Conservation (phyloP, 2,888 invertebrate species). For the Ophion slaviceki region DNA sequence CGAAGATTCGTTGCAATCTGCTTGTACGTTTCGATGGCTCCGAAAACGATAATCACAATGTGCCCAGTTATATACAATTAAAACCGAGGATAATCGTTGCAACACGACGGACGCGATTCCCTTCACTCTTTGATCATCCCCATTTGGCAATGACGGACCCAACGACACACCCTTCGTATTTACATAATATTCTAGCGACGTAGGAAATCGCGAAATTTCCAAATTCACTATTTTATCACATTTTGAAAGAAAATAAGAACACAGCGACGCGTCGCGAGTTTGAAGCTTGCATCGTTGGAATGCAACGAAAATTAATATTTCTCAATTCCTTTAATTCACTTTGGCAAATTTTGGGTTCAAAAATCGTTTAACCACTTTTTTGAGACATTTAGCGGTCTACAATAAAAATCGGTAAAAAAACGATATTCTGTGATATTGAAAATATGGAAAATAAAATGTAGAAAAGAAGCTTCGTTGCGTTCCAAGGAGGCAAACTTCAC, state of each 20-base stretch:
- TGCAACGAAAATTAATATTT: too few relatives aligned
- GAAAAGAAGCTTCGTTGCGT: too few relatives aligned
- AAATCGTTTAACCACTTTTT: too few relatives aligned
- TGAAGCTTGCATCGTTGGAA: too few relatives aligned
- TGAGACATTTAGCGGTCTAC: too few relatives aligned
- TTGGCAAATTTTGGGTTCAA: too few relatives aligned
- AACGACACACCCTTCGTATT: constrained; percentile 45
- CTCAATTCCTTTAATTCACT: too few relatives aligned
- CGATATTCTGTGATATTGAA: too few relatives aligned
- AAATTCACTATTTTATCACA: constrained; percentile 26
- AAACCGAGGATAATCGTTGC: constrained; percentile 30
- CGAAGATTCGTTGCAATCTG: constrained; percentile 55
- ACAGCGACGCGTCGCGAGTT: not conserved
- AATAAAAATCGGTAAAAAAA: too few relatives aligned
- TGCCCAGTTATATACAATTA: constrained; percentile 54
- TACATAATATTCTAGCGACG: constrained; percentile 46
- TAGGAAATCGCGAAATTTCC: constrained; percentile 26
- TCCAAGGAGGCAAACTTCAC: too few relatives aligned
- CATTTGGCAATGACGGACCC: constrained; percentile 36
- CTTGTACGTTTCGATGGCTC: constrained; percentile 49
- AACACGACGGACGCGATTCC: constrained; percentile 41
- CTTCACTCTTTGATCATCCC: constrained; percentile 1
- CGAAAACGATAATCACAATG: constrained; percentile 47
- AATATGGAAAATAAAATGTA: too few relatives aligned
- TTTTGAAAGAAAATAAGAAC: constrained; percentile 1